phyloP scores from a whole-genome alignment of 2,888 invertebrate genomes.

The Aphodius sticticus region DNA sequence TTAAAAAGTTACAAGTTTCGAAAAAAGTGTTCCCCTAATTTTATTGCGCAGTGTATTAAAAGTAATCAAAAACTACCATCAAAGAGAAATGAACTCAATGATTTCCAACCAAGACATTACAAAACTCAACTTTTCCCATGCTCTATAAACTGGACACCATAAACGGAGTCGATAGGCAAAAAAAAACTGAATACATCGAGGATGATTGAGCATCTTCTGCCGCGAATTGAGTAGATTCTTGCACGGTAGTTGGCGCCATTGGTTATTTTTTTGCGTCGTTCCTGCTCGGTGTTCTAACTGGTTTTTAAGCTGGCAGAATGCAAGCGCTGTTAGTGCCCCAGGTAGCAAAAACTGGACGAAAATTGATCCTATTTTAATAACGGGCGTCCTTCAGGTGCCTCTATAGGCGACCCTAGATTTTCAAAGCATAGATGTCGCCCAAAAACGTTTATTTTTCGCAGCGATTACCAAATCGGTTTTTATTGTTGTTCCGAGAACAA shows the following conservation, averaged over 20 bases:
- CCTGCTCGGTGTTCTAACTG: background rate
- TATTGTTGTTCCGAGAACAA: background rate
- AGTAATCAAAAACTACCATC: background rate
- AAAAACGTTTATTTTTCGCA: background rate
- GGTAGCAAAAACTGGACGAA: background rate
- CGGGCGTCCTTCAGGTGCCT: background rate
- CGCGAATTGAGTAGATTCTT: background rate
- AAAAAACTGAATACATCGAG: background rate
- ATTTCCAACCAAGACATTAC: background rate
- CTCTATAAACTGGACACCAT: background rate
- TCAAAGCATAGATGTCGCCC: background rate
- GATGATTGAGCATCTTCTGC: background rate
- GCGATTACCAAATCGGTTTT: background rate
- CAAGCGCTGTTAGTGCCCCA: background rate
- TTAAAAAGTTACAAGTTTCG: too few species aligned
- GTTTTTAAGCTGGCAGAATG: background rate
- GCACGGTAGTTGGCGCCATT: background rate
- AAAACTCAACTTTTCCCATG: background rate
- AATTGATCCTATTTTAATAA: background rate
- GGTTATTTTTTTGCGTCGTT: background rate
- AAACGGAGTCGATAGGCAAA: background rate
- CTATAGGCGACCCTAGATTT: too few species aligned
- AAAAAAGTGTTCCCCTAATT: too few species aligned
- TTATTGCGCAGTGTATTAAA: too few species aligned
- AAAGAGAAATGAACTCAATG: background rate